phyloP scores from a whole-genome alignment of 2,888 invertebrate species.

The Hydropsyche betteni region DNA sequence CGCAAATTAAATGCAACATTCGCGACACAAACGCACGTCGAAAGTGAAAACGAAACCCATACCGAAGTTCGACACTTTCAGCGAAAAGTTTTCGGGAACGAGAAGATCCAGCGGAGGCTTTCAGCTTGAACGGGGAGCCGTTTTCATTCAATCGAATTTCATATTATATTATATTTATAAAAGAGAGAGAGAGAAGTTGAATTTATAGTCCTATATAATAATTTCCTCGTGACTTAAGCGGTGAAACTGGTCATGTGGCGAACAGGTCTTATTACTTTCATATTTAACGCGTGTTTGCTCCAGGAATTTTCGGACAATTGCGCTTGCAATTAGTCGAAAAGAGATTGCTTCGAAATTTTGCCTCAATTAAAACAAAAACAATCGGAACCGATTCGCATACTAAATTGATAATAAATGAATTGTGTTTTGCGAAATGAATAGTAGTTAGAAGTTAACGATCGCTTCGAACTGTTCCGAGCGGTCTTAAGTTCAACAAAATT shows the following conservation, averaged over 20 bases:
- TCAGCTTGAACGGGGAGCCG: not conserved
- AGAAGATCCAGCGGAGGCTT: not conserved
- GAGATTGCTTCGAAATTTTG: no score
- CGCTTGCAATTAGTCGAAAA: no score
- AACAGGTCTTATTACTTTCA: conserved; percentile 23
- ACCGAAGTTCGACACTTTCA: not conserved
- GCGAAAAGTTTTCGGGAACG: not conserved
- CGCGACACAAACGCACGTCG: conserved; percentile 18
- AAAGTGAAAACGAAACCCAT: not conserved
- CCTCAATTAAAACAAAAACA: no score
- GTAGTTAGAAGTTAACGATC: no score
- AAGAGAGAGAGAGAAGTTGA: not conserved
- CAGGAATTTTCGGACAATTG: not conserved
- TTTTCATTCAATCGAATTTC: not conserved
- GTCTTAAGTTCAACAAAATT: no score
- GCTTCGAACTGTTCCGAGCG: no score
- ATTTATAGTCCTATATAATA: conserved; percentile 4
- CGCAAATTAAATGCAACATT: conserved; percentile 15
- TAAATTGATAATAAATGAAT: no score
- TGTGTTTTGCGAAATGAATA: no score
- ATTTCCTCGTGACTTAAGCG: conserved; percentile 5
- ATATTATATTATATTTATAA: no score
- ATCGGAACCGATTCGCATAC: no score
- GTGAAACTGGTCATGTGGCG: conserved; percentile 10
- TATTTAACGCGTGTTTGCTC: conserved; percentile 12